Evolutionary conservation across 2,888 invertebrate genomes (phyloP), one percentile per base, ranked within the genome.

Genomic region (Drosophila greeni): DNA sequence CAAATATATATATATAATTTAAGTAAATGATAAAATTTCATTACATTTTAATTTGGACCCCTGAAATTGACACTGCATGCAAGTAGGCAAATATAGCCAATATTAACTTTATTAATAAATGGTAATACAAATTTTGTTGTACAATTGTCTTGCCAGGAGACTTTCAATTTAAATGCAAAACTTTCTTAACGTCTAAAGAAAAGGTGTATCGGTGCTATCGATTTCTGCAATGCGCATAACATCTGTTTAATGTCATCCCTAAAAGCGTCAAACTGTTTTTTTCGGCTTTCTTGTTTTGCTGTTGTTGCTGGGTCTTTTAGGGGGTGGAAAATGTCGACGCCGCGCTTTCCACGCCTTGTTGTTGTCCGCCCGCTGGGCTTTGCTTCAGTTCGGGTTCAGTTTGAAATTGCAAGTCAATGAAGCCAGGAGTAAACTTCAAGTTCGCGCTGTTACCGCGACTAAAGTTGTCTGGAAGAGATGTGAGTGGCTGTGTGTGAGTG

Each of bases 401-500:
- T 80, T 84, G 76, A 86, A 87, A 87, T 85, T 84, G 86, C 74
- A 86, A 87, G 87, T 87, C 88, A 87, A 87, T 87, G 87, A 87
- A 87, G 88, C 87, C 85, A 86, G 86, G 85, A 84, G 87, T 85
- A 84, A 86, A 86, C 88, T 87, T 86, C 80, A 85, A 86, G 86
- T 86, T 85, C 87, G 87, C 88, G 88, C 86, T 87, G 87, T 87
- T 88, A 88, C 88, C 88, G 88, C 88, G 88, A 88, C 87, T 87
- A 80, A 88, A 87, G 88, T 88, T 88, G 88, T 87, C 87, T 88
- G 88, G 88, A 88, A 88, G 84, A 88, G 88, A 88, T 88, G 88
- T 88, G 88, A 88, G 88, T 88, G 76, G 58, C 61, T 66, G 56
- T 71, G 71, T 73, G 24, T 69, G 73, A 68, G 76, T 77, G 69